Percentiles rank a stretch among this genome's conserved stretches.
Evolutionary conservation across 2,797 vertebrate species (phyloP).

Genomic region (Carapus acus): DNA sequence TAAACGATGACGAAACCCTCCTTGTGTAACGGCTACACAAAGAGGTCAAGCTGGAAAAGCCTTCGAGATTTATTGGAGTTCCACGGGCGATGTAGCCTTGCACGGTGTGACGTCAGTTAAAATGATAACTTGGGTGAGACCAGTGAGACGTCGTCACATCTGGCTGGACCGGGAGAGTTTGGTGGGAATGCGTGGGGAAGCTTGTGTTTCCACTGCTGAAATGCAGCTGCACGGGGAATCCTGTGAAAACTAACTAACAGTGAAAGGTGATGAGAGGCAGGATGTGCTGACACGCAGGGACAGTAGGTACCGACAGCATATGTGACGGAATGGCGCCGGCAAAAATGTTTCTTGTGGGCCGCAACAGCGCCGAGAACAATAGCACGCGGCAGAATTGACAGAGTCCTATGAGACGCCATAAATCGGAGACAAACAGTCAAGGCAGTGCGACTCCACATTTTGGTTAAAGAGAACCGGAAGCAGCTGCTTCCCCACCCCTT

Average conservation of each 20-base stretch:
- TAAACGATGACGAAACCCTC: no score
- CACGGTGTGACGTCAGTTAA: no score
- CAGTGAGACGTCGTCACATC: not conserved
- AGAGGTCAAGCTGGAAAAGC: no score
- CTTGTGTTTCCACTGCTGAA: slow-evolving; percentile 17
- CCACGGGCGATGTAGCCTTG: no score
- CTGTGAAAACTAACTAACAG: slow-evolving; percentile 18
- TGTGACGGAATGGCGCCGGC: slow-evolving; percentile 5
- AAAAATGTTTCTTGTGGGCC: not conserved
- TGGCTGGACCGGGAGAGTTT: slow-evolving; percentile 44
- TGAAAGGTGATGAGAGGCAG: slow-evolving; percentile 49
- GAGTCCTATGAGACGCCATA: slow-evolving; percentile 14
- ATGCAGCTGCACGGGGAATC: slow-evolving; percentile 53
- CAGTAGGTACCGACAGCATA: slow-evolving; percentile 3
- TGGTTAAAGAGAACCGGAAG: slow-evolving; percentile 22
- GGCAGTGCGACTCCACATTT: not conserved
- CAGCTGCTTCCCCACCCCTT: slow-evolving; percentile 18
- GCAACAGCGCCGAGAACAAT: slow-evolving; percentile 26
- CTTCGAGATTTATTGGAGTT: no score
- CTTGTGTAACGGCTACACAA: no score
- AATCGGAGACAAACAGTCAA: slow-evolving; percentile 1
- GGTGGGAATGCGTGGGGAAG: slow-evolving; percentile 36
- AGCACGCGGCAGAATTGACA: not conserved
- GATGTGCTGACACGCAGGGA: slow-evolving; percentile 36
- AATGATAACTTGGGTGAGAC: no score